These are phyloP conservation scores for Bursaphelenchus mucronatus DNA, from an alignment of 1,140 invertebrate species.

Conservation along the genomic window DNA sequence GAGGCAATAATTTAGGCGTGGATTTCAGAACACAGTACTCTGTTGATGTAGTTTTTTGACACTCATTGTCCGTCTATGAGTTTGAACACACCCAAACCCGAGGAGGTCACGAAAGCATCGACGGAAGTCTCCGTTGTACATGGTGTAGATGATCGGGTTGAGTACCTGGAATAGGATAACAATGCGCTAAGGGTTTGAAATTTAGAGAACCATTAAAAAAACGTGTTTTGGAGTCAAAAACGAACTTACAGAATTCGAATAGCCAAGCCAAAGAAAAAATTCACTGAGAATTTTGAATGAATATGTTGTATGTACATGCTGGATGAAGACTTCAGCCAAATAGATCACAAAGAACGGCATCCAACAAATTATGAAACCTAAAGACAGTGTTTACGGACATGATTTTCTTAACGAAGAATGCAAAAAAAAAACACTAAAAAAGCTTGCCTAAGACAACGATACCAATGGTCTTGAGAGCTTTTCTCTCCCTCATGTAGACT, in stretches of 20 bases:
- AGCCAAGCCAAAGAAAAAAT: conserved; percentile 64
- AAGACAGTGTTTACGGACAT: conserved; percentile 21
- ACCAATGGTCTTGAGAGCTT: conserved; percentile 65
- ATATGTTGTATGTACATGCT: conserved; percentile 44
- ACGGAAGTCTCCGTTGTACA: conserved; percentile 65
- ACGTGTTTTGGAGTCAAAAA: neutral
- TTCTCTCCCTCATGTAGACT: conserved; percentile 62
- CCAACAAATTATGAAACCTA: conserved; percentile 64
- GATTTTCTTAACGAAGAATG: conserved; percentile 3
- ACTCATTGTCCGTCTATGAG: conserved; percentile 57
- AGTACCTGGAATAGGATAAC: conserved; percentile 3
- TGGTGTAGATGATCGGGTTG: conserved; percentile 62
- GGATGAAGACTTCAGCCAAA: conserved; percentile 61
- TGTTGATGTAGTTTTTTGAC: conserved; percentile 61
- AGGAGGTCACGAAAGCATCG: conserved; percentile 62
- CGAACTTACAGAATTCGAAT: conserved; percentile 62
- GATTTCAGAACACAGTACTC: conserved; percentile 50
- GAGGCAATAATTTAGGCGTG: conserved; percentile 1
- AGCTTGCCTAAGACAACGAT: conserved; percentile 63
- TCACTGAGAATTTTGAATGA: conserved; percentile 51
- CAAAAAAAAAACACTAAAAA: conserved; percentile 11
- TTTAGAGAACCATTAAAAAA: conserved; percentile 23
- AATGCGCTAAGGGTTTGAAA: conserved; percentile 51
- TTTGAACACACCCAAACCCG: conserved; percentile 57
- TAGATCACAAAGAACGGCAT: conserved; percentile 65